Percentiles rank a stretch among this genome's conserved stretches.
Conservation (phyloP, 1,140 invertebrate genomes). For the Scaptodrosophila lebanonensis region DNA sequence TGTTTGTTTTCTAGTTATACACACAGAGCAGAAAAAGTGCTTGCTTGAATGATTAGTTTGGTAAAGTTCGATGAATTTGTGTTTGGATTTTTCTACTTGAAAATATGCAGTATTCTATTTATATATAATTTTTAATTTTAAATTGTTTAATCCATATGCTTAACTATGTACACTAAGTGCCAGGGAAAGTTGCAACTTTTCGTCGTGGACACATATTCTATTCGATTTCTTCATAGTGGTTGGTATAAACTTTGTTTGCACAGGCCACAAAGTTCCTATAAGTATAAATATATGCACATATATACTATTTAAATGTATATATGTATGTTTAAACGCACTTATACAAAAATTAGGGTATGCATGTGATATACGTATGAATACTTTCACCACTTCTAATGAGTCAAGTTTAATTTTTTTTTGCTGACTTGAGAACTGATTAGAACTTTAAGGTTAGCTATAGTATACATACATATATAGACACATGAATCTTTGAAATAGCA, state of each 20-base stretch:
- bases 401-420: too few relatives aligned
- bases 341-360: too few relatives aligned
- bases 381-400: too few relatives aligned
- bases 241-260: constrained; percentile 5
- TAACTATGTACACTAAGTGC: constrained; percentile 41
- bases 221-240: constrained; percentile 35
- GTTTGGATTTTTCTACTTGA: constrained; percentile 2
- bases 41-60: constrained; percentile 11
- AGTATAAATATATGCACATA: constrained; percentile 25
- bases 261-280: constrained; percentile 9
- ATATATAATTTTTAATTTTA: constrained; percentile 11
- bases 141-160: not conserved
- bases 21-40: too few relatives aligned
- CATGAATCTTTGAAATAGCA: too few relatives aligned
- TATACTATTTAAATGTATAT: too few relatives aligned
- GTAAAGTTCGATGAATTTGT: constrained; percentile 9
- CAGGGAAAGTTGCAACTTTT: not conserved
- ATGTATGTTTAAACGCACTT: too few relatives aligned
- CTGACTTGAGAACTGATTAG: too few relatives aligned
- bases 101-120: not conserved
- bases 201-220: not conserved
- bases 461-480: too few relatives aligned
- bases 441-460: too few relatives aligned
- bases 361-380: too few relatives aligned
- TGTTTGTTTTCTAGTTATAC: too few relatives aligned